Conservation (phyloP, 2,797 vertebrate genomes). For the Tenualosa thibaudeaui region DNA sequence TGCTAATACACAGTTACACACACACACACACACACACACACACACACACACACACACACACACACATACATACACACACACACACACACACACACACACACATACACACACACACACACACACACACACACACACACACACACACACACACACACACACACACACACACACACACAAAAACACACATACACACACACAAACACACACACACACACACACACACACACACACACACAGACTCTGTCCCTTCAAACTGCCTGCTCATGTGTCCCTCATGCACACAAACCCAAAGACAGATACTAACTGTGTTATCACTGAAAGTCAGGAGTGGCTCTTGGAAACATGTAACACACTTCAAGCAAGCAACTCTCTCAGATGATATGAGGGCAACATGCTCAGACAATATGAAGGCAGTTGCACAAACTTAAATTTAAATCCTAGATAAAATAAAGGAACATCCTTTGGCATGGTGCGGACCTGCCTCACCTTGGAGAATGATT, state of each 20-base stretch:
- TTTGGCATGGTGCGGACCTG: constrained; percentile 25
- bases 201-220: background rate
- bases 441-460: constrained; percentile 32
- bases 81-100: background rate
- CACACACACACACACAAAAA: too few species aligned
- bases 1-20: background rate
- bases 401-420: background rate
- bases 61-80: too few species aligned
- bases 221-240: background rate
- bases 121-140: background rate
- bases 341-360: background rate
- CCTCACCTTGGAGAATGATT: constrained; percentile 16
- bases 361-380: background rate
- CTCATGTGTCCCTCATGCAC: background rate
- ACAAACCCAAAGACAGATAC: background rate
- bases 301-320: too few species aligned
- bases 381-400: too few species aligned
- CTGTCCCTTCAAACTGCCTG: background rate
- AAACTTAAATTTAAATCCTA: background rate
- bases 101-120: background rate
- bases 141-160: too few species aligned
- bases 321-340: background rate
- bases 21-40: too few species aligned
- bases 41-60: too few species aligned
- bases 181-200: too few species aligned